Base-by-base conservation (phyloP, 2,797 vertebrate species). In the Hydrocynus forskahlii region DNA sequence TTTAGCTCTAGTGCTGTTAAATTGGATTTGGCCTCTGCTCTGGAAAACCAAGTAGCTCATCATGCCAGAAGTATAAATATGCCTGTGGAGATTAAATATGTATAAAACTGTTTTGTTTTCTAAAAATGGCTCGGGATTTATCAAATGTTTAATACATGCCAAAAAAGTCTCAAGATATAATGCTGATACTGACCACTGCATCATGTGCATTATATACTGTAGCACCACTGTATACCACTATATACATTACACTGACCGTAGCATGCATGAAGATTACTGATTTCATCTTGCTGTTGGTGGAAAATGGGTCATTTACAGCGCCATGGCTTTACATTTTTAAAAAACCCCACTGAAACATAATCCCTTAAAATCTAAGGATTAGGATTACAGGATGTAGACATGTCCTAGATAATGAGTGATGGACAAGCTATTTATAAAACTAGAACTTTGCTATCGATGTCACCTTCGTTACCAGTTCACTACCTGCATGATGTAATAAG, bases 391-490 rank as follows among this genome's bases (percentile, higher is more conserved):
- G 35, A 9, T 5, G 12, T 71, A 48, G 25, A 35, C 19, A 16
- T 21, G 21, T 50, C 50, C 35, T 4, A 64, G 45, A 54, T 54
- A 19, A 21, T 25, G 57, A 63, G 8, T 17, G 35, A 75, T 13
- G 54, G 52, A 57, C 43, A 54, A 35, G 25, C 13, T 75, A 38
- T 62, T 57, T 77, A 25, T 59, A 59, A 48, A 5, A 25, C 40
- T 64, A 38, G n/a, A 23, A 14, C 62, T 66, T 43, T 23, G 38
- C 25, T 69, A 80, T 86, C 66, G 54, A 76, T 75, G 40, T 68
- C 25, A 29, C 43, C 45, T 74, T 63, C 67, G 78, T 80, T 67
- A 75, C 66, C 50, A 52, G 71, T 85, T 81, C 19, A 38, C 12
- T 75, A 29, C 52, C 59, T 72, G 68, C 45, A 21, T 40, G 63